Conservation (phyloP, 2,113 vertebrate genomes). For the Rhineura floridana region DNA sequence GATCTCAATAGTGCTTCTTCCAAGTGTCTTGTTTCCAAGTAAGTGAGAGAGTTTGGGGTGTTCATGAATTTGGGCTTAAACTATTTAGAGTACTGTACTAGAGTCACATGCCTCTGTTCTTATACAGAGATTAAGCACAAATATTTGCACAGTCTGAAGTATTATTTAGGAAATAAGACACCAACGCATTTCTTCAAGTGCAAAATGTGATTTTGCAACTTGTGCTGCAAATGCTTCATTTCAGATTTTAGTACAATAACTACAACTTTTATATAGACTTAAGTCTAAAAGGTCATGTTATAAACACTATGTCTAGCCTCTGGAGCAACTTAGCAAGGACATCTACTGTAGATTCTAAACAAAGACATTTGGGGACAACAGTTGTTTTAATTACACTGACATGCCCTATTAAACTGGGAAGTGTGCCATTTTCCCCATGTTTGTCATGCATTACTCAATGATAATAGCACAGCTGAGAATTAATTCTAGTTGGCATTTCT, state of each 20-base stretch:
- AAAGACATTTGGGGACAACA: constrained; percentile 40
- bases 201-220: background rate
- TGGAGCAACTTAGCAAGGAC: constrained; percentile 45
- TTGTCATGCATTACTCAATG: constrained; percentile 44
- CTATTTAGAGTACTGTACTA: background rate
- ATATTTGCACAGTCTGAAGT: background rate
- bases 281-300: background rate
- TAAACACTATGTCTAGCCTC: constrained; percentile 39
- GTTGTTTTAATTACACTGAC: constrained; percentile 52
- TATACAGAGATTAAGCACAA: background rate
- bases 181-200: background rate
- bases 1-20: no score
- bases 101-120: background rate
- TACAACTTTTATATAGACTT: background rate
- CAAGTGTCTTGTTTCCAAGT: background rate
- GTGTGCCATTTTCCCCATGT: constrained; percentile 51
- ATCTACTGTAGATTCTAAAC: constrained; percentile 54
- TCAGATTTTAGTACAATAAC: background rate
- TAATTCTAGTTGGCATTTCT: constrained; percentile 42
- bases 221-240: background rate
- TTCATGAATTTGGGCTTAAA: background rate
- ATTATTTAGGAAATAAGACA: background rate
- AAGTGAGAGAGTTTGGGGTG: background rate
- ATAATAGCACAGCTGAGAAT: constrained; percentile 34
- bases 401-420: constrained; percentile 54